Conservation (phyloP, 2,113 vertebrate species). For the Potamarius usumacintae region DNA sequence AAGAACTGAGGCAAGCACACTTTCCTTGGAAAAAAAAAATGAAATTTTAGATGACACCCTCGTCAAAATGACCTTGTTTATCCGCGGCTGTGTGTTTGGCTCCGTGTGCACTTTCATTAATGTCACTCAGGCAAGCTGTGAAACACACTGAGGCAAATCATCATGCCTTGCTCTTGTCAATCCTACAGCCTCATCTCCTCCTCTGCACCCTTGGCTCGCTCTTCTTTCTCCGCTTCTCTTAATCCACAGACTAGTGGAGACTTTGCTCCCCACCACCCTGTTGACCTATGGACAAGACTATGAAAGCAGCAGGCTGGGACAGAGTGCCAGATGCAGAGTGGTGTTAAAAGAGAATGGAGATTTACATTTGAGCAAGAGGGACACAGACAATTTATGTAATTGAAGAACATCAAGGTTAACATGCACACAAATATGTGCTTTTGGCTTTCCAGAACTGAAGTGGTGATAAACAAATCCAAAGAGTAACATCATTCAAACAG, state of each 20-base stretch:
- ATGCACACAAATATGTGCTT: background rate
- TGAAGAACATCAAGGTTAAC: constrained; percentile 13
- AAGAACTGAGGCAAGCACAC: background rate
- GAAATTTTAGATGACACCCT: constrained; percentile 33
- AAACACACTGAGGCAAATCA: constrained; percentile 56
- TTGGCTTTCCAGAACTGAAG: background rate
- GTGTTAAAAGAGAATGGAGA: background rate
- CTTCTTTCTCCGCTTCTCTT: constrained; percentile 36
- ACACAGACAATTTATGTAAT: background rate
- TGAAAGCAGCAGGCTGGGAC: background rate
- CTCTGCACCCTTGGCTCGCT: constrained; percentile 32
- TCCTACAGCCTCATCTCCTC: constrained; percentile 27
- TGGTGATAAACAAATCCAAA: constrained; percentile 17
- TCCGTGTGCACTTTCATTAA: constrained; percentile 56
- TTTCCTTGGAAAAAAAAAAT: constrained; percentile 24
- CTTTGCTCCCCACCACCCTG: background rate
- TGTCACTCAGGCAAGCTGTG: constrained; percentile 51
- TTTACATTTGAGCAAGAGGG: constrained; percentile 25
- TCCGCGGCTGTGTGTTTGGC: constrained; percentile 34
- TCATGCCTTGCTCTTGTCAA: constrained; percentile 57
- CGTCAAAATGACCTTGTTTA: constrained; percentile 52
- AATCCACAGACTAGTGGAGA: constrained; percentile 17
- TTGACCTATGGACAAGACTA: constrained; percentile 28
- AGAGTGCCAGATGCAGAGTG: constrained; percentile 39
- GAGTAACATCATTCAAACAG: background rate